Conservation (phyloP, 1,140 invertebrate genomes). For the Sarcophaga peregrina region DNA sequence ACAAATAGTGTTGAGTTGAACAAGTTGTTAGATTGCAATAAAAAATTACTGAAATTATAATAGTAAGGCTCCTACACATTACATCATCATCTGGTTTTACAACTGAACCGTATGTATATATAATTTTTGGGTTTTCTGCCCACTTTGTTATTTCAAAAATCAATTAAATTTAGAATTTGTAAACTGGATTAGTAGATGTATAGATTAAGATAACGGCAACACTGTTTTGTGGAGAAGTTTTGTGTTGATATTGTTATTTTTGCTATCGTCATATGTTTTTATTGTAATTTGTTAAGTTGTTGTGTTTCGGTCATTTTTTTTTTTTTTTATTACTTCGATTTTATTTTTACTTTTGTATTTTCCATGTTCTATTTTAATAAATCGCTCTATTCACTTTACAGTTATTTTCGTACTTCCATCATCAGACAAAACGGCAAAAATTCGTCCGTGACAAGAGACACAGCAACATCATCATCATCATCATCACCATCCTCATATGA, state of each 20-base stretch:
- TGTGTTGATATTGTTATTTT: conserved; percentile 3
- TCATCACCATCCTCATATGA: neutral
- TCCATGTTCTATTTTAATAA: conserved; percentile 36
- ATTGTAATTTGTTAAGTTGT: neutral
- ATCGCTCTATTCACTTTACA: conserved; percentile 20
- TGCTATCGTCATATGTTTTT: conserved; percentile 3
- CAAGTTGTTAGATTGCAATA: no score
- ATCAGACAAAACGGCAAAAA: conserved; percentile 15
- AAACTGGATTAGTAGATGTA: no score
- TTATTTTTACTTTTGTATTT: conserved; percentile 32
- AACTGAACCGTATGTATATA: no score
- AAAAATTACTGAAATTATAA: no score
- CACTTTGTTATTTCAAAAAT: no score
- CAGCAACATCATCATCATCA: neutral
- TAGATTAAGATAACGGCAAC: no score
- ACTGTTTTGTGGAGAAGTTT: neutral
- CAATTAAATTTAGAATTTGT: no score
- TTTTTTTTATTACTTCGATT: neutral
- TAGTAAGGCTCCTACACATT: no score
- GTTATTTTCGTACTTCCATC: conserved; percentile 35
- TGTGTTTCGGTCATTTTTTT: no score
- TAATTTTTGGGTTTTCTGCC: no score
- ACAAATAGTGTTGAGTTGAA: no score
- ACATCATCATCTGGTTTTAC: no score
- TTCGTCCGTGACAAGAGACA: conserved; percentile 4